Base-by-base conservation (phyloP, 2,113 vertebrate genomes). In the Saccopteryx leptura region DNA sequence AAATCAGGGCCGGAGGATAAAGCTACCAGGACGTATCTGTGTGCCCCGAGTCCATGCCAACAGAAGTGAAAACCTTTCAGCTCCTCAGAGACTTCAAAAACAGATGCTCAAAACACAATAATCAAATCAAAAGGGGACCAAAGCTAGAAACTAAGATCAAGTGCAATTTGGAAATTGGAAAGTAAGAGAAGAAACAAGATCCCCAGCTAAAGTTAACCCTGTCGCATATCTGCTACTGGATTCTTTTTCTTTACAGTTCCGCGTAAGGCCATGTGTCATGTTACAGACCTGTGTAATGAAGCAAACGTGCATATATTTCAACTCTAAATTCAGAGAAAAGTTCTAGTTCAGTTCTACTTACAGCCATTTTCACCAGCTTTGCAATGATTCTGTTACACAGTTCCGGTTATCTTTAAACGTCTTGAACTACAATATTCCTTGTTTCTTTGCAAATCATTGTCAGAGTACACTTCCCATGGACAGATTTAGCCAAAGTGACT, bases 1-100 rank as follows among this genome's bases (percentile, higher is more conserved):
- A 88, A 95, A 95, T 93, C 81, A 89, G 50, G 66, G 89, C 87
- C 93, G n/a, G 56, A 93, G 83, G 91, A 95, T 52, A 97, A 84
- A 96, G 88, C 75, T 96, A 69, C 91, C 80, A 90, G 79, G 75
- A 52, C 60, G 65, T 60, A 8, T 60, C 79, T 96, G 11, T 88
- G 18, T 46, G 13, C 69, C 52, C 68, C 71, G 87, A 76, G 52
- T 93, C 82, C 91, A 89, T 12, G 15, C 24, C 26, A 80, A 71
- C 60, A 74, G 78, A 85, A 92, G 28, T 60, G 75, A 95, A 95
- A 96, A 74, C 9, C 90, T 98, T 96, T 95, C 66, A 83, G 68
- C 91, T 75, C 21, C n/a, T 63, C 46, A 4, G 60, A 76, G 79
- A 79, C 78, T 95, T 97, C 86, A 95, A 96, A 97, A 91, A 75